Conservation (phyloP, 2,113 vertebrate genomes). For the Phaetusa simplex region DNA sequence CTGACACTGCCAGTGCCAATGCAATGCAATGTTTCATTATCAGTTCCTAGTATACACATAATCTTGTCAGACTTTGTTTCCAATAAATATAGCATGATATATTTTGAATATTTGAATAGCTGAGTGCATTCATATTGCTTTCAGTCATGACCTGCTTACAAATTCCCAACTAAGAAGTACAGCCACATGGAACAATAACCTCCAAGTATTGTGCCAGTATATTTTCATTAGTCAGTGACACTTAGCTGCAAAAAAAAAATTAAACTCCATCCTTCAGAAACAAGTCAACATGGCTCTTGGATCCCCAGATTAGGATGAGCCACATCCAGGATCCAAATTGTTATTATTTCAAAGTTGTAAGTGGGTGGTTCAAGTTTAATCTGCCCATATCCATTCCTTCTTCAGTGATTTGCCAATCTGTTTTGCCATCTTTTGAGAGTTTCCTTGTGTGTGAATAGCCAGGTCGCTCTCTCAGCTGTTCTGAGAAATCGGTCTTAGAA, state of each 20-base stretch:
- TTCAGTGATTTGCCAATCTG: constrained; percentile 45
- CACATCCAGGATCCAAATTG: not conserved
- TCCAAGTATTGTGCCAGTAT: constrained; percentile 51
- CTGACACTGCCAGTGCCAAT: constrained; percentile 66
- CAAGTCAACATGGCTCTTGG: constrained; percentile 4
- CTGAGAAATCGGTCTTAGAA: not conserved
- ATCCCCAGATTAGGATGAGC: not conserved
- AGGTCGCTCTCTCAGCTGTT: not conserved
- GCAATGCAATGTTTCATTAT: constrained; percentile 68
- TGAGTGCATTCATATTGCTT: constrained; percentile 64
- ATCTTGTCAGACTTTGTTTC: constrained; percentile 77
- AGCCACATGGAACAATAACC: constrained; percentile 71
- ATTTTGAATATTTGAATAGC: constrained; percentile 78
- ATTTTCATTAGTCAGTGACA: constrained; percentile 77
- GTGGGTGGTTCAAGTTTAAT: constrained; percentile 31
- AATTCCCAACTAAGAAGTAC: constrained; percentile 61
- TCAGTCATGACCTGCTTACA: constrained; percentile 72
- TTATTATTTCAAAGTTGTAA: constrained; percentile 9
- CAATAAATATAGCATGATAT: constrained; percentile 71
- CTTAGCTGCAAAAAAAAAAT: constrained; percentile 49
- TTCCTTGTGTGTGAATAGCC: not conserved
- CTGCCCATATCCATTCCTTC: constrained; percentile 24
- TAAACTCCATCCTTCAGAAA: constrained; percentile 52
- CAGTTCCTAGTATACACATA: constrained; percentile 66
- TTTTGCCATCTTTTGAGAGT: constrained; percentile 18